phyloP scores from a whole-genome alignment of 2,113 vertebrate genomes.

The Pipra filicauda region DNA sequence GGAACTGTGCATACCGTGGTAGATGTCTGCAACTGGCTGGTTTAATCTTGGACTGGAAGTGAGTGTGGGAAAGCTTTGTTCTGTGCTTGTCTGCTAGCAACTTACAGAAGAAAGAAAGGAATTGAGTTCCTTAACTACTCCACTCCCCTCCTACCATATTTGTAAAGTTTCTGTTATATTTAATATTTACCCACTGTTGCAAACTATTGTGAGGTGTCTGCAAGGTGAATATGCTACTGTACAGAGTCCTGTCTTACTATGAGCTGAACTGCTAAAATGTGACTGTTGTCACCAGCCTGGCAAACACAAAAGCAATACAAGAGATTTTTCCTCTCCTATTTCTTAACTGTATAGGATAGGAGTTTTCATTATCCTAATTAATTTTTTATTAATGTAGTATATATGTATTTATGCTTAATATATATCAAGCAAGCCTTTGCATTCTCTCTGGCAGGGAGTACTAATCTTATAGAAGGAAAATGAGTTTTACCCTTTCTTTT shows the following conservation, averaged over 20 bases:
- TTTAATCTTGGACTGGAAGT: neutral
- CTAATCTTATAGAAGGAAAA: neutral
- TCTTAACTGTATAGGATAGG: neutral
- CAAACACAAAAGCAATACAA: neutral
- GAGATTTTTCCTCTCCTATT: neutral
- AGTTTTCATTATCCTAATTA: neutral
- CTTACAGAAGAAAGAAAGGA: neutral
- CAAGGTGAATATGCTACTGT: neutral
- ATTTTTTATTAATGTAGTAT: neutral
- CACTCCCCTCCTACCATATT: neutral
- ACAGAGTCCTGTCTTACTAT: neutral
- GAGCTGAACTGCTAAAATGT: neutral
- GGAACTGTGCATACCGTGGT: neutral
- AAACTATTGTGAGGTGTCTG: neutral
- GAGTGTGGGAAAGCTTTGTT: neutral
- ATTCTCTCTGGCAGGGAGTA: neutral
- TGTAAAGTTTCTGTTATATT: neutral
- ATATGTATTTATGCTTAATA: neutral
- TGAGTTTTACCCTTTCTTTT: neutral
- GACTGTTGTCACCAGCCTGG: neutral
- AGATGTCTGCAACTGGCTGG: neutral
- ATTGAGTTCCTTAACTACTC: neutral
- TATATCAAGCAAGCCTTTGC: neutral
- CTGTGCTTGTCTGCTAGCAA: neutral
- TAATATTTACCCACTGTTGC: neutral